Evolutionary conservation across 2,888 invertebrate species (phyloP).

Genomic region (Embidobia sp.): DNA sequence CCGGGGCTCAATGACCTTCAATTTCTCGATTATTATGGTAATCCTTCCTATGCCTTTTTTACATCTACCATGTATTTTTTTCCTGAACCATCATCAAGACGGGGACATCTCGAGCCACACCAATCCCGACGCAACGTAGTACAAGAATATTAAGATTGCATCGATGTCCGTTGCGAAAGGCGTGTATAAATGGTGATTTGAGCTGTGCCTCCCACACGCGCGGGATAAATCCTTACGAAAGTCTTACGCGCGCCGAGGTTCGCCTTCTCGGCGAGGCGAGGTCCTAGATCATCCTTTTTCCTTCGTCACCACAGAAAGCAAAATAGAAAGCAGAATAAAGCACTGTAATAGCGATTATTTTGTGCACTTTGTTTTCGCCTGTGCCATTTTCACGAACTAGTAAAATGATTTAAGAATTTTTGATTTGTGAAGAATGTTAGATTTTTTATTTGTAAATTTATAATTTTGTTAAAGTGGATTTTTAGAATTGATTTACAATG

Average conservation of each 20-base stretch:
- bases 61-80: constrained; percentile 16
- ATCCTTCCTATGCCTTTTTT: constrained; percentile 43
- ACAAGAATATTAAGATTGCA: constrained; percentile 64
- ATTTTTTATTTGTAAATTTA: too few relatives aligned
- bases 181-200: constrained; percentile 65
- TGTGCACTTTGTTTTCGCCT: too few relatives aligned
- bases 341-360: too few relatives aligned
- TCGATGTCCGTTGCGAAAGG: constrained; percentile 64
- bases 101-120: constrained; percentile 58
- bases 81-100: constrained; percentile 34
- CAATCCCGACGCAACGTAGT: constrained; percentile 57
- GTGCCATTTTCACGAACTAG: too few relatives aligned
- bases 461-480: too few relatives aligned
- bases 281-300: constrained; percentile 61
- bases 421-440: too few relatives aligned
- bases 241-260: constrained; percentile 36
- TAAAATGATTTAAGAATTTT: too few relatives aligned
- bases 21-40: constrained; percentile 52
- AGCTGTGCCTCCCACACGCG: constrained; percentile 62
- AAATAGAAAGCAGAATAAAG: too few relatives aligned
- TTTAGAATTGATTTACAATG: too few relatives aligned
- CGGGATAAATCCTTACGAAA: constrained; percentile 62
- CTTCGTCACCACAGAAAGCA: constrained; percentile 51
- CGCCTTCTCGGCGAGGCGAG: constrained; percentile 33
- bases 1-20: too few relatives aligned